A percentile compares a stretch with the other conserved stretches of the same genome.
Conservation (phyloP, 2,113 vertebrate species). For the Ammodramus savannarum region DNA sequence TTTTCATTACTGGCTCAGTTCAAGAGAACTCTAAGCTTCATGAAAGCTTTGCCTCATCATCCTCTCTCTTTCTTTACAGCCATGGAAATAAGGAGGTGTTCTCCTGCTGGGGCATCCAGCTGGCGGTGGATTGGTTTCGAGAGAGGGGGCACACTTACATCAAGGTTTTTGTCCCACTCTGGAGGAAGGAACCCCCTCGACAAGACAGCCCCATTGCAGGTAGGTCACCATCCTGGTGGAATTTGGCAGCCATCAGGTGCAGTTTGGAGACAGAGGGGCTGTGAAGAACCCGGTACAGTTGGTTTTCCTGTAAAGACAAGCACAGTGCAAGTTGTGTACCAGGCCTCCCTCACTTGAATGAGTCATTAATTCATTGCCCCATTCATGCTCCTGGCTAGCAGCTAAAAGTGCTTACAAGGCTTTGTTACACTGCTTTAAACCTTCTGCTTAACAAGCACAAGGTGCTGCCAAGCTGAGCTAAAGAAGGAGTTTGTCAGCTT, state of each 20-base stretch:
- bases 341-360: not conserved
- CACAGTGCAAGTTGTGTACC: not conserved
- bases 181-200: constrained; percentile 85
- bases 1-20: not conserved
- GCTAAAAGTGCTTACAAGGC: not conserved
- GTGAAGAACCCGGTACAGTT: not conserved
- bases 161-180: constrained; percentile 89
- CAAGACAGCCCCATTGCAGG: constrained; percentile 84
- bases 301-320: not conserved
- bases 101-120: constrained; percentile 87
- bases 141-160: constrained; percentile 84
- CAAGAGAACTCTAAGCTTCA: not conserved
- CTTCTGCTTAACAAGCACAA: not conserved
- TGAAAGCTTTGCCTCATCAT: not conserved
- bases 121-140: constrained; percentile 90
- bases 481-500: not conserved
- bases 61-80: constrained; percentile 60
- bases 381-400: not conserved
- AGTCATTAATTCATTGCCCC: not conserved
- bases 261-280: not conserved
- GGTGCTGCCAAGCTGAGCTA: not conserved
- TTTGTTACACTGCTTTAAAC: not conserved
- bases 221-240: constrained; percentile 4
- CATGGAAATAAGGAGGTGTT: constrained; percentile 90
- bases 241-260: not conserved